phyloP scores from a whole-genome alignment of 2,797 vertebrate genomes.

The Leptodactylus fallax region DNA sequence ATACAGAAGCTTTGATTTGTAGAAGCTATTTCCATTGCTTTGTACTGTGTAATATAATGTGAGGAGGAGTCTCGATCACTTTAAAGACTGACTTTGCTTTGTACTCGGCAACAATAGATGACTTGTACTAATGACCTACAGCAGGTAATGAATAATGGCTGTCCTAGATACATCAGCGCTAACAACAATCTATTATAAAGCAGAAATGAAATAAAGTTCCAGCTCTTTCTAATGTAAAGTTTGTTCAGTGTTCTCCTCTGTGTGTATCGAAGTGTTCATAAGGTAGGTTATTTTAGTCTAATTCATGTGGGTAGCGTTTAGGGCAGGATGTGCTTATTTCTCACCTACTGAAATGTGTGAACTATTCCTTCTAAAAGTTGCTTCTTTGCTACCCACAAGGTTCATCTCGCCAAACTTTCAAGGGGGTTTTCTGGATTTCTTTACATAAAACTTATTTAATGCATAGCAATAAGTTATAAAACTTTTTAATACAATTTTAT shows the following conservation, averaged over 20 bases:
- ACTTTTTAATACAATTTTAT: not conserved
- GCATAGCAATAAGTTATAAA: not conserved
- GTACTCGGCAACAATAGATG: slow-evolving; percentile 19
- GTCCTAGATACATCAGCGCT: slow-evolving; percentile 10
- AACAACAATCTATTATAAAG: not conserved
- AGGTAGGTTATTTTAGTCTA: not conserved
- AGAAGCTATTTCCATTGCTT: not conserved
- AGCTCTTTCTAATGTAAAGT: not conserved
- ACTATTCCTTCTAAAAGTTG: not conserved
- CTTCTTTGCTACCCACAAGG: not conserved
- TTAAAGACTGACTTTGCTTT: slow-evolving; percentile 14
- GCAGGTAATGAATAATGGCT: slow-evolving; percentile 9
- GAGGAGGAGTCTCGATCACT: slow-evolving; percentile 2
- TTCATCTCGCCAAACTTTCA: not conserved
- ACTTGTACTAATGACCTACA: slow-evolving; percentile 18
- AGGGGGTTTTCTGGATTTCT: not conserved
- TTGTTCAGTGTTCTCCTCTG: not conserved
- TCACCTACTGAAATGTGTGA: not conserved
- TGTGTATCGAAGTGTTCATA: not conserved
- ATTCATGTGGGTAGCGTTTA: not conserved
- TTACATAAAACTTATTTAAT: not conserved
- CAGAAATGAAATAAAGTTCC: not conserved
- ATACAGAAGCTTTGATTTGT: not conserved
- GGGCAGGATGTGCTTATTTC: not conserved
- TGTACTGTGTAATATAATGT: not conserved